These are phyloP conservation scores for Blastomussa wellsi DNA, from an alignment of 92 coral and sea anemone genomes.

Conservation along the genomic window DNA sequence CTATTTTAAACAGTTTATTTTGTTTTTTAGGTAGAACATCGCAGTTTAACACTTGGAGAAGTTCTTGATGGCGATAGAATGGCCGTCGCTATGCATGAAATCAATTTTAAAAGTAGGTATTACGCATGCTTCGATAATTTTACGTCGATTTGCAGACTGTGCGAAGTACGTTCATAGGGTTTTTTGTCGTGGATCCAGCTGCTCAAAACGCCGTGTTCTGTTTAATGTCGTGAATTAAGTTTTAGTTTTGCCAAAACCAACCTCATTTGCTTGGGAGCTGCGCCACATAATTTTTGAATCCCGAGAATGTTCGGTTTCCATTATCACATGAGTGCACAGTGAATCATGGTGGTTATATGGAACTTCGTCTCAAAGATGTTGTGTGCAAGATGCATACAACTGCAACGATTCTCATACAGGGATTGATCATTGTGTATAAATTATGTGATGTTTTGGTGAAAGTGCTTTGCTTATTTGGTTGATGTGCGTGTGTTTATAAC, in stretches of 20 bases:
- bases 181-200: not conserved
- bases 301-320: too few species aligned
- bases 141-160: too few species aligned
- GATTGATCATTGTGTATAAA: too few species aligned
- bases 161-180: not conserved
- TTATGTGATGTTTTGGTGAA: too few species aligned
- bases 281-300: too few species aligned
- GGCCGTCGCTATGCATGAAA: conserved; percentile 93
- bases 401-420: too few species aligned
- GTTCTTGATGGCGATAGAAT: conserved; percentile 96
- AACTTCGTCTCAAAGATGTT: too few species aligned
- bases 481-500: too few species aligned
- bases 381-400: too few species aligned
- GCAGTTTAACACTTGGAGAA: conserved; percentile 95
- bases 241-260: not conserved
- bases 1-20: not conserved
- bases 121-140: not conserved
- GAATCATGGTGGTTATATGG: too few species aligned
- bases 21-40: conserved; percentile 83
- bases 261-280: not conserved
- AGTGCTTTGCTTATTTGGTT: too few species aligned
- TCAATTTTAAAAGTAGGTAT: conserved; percentile 72
- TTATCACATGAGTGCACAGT: too few species aligned
- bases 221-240: not conserved
- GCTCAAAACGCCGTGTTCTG: not conserved